Conservation (phyloP, 1,140 invertebrate genomes). For the Samia ricini region DNA sequence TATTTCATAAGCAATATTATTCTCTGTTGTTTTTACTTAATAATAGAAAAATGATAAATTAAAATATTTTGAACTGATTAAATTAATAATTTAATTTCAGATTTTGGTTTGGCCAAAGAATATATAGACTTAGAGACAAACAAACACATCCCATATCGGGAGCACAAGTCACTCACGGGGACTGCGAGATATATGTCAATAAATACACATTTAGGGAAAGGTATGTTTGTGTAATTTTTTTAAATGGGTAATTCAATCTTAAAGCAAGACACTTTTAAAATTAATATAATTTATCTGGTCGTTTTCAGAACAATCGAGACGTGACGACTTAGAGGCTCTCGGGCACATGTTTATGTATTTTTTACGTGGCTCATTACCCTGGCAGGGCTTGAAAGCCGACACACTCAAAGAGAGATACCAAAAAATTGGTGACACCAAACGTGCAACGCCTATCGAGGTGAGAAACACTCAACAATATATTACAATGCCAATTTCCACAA, state of each 20-base stretch:
- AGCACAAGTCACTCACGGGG: constrained; percentile 99
- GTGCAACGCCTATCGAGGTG: constrained; percentile 96
- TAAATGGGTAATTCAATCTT: too few relatives aligned
- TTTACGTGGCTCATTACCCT: constrained; percentile 97
- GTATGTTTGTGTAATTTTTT: too few relatives aligned
- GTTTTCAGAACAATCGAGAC: constrained; percentile 95
- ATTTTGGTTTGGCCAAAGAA: constrained; percentile 99
- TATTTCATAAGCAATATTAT: too few relatives aligned
- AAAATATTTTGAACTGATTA: too few relatives aligned
- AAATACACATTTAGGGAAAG: constrained; percentile 99
- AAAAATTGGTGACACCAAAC: constrained; percentile 99
- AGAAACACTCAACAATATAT: neutral
- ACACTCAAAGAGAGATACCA: constrained; percentile 99
- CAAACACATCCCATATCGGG: constrained; percentile 99
- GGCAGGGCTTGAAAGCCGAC: constrained; percentile 99
- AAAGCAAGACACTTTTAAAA: too few relatives aligned
- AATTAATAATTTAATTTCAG: constrained; percentile 76
- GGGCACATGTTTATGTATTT: constrained; percentile 99
- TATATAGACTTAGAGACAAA: constrained; percentile 99
- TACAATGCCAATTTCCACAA: too few relatives aligned
- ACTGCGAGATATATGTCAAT: constrained; percentile 99
- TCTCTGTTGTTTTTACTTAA: too few relatives aligned
- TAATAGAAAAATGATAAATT: too few relatives aligned
- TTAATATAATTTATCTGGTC: constrained; percentile 21
- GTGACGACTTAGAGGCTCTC: constrained; percentile 99